These are phyloP conservation scores for Athene noctua DNA, from an alignment of 2,113 vertebrate genomes.

Conservation along the genomic window DNA sequence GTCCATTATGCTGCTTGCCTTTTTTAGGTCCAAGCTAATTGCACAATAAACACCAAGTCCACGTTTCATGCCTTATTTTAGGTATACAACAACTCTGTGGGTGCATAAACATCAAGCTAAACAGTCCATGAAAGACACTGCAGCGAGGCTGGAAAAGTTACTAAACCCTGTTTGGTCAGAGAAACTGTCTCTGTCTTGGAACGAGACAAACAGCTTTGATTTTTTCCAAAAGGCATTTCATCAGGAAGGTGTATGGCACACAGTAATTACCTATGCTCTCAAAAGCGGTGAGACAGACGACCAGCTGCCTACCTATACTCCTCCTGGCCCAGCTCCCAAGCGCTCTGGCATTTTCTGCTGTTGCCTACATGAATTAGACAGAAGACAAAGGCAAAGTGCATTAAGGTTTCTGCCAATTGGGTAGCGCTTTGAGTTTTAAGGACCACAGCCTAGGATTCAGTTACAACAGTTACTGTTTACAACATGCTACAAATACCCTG, in stretches of 20 bases:
- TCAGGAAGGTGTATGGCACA: not conserved
- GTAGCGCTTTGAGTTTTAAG: not conserved
- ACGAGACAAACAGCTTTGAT: not conserved
- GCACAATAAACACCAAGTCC: not conserved
- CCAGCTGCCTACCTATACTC: slow-evolving; percentile 57
- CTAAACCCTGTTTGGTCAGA: slow-evolving; percentile 19
- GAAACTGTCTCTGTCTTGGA: not conserved
- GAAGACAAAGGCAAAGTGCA: slow-evolving; percentile 38
- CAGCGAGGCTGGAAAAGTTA: not conserved
- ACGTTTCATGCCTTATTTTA: not conserved
- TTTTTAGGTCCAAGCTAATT: not conserved
- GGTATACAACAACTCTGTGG: not conserved
- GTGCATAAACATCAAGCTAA: not conserved
- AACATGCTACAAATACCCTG: slow-evolving; percentile 40
- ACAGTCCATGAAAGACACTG: not conserved
- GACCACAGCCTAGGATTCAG: not conserved
- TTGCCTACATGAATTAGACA: not conserved
- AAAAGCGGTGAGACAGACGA: not conserved
- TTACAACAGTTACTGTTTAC: slow-evolving; percentile 31
- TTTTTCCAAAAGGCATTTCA: slow-evolving; percentile 49
- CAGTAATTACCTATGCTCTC: slow-evolving; percentile 20
- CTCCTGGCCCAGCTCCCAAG: slow-evolving; percentile 52
- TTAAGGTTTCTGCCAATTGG: slow-evolving; percentile 30
- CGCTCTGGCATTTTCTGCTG: slow-evolving; percentile 33
- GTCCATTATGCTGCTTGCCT: not conserved